A percentile compares a stretch with the other conserved stretches of the same genome.
phyloP scores from a whole-genome alignment of 2,113 vertebrate species.

The Callorhinus ursinus region DNA sequence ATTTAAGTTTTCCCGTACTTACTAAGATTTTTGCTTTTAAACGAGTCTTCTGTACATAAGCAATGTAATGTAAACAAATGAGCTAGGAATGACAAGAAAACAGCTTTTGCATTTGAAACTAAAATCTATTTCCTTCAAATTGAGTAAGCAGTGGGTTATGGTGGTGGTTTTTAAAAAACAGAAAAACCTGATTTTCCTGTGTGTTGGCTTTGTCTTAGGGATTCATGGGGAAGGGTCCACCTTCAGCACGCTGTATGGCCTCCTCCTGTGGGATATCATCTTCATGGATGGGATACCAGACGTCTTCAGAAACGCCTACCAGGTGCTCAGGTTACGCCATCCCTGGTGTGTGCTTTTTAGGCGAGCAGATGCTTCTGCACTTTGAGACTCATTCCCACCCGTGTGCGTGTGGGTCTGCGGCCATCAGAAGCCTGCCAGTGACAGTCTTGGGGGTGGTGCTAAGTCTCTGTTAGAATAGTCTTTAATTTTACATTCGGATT shows the following conservation, averaged over 20 bases:
- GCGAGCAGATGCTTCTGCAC: fast-evolving
- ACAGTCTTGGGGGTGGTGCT: background rate
- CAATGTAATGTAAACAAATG: background rate
- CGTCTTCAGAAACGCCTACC: slow-evolving; percentile 94
- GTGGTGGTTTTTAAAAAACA: background rate
- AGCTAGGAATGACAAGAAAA: background rate
- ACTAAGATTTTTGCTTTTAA: background rate
- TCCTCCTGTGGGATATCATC: slow-evolving; percentile 95
- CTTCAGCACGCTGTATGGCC: slow-evolving; percentile 92
- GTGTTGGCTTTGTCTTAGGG: slow-evolving; percentile 82
- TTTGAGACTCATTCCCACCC: fast-evolving
- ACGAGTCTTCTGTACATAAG: background rate
- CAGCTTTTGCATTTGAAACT: background rate
- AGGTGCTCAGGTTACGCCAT: slow-evolving; percentile 85
- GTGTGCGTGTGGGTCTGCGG: fast-evolving
- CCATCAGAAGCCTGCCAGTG: background rate
- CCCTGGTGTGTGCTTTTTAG: fast-evolving
- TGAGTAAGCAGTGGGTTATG: background rate
- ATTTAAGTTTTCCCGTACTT: background rate
- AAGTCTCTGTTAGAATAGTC: background rate
- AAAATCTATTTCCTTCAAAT: background rate
- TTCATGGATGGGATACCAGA: slow-evolving; percentile 94
- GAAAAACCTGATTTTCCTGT: background rate
- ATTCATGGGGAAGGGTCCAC: slow-evolving; percentile 98
- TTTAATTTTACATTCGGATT: background rate